Evolutionary conservation across 2,797 vertebrate genomes (phyloP), one percentile per base, ranked within the genome.

Genomic region (Microctenopoma lineatum): DNA sequence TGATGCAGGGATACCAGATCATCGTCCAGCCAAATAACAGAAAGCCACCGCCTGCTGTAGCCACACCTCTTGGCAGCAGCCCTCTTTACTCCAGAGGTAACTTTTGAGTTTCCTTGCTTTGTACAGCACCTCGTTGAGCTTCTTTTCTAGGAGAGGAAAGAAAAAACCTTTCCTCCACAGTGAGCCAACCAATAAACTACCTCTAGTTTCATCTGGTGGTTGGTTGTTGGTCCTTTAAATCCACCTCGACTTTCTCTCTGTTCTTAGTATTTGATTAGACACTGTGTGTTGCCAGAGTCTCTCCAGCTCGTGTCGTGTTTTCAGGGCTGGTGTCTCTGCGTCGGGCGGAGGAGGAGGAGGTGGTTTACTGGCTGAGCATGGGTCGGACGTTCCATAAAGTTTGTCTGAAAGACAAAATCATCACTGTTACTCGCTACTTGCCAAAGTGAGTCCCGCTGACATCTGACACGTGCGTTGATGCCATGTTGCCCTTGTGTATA

Each of bases 1-100:
- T 99, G 79, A 99, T 99, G 98, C 98, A 99, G 84, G 98, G 98
- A 39, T 99, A 97, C 84, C 98, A 99, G 81, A 97, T 99, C 61
- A 99, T 99, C 21, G 97, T 99, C 81, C 97, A 96, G 42, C 74
- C 95, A 54, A 97, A 95, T 15, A 90, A 91, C 13, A 95, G 94
- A 84, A 98, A 97, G 46, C 26, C 94, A 0, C 90, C 69, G 44
- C 87, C 96, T 0, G 45, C 90, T 0, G 90, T 93, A 63, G 95
- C 95, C 0, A 95, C 96, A 0, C 96, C 97, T 0, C 94, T 98
- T n/a, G 98, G 97, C 91, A 99, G 97, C 90, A 99, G 98, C 46
- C 98, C 97, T 0, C 94, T 98, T 4, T 99, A 98, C 86, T 95
- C 96, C 64, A 90, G 97, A 92, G 98, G 97, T 98, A 82, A 70